A percentile compares a stretch with the other conserved stretches of the same genome.
Conservation (phyloP, 2,888 invertebrate species). For the Helleia helle region DNA sequence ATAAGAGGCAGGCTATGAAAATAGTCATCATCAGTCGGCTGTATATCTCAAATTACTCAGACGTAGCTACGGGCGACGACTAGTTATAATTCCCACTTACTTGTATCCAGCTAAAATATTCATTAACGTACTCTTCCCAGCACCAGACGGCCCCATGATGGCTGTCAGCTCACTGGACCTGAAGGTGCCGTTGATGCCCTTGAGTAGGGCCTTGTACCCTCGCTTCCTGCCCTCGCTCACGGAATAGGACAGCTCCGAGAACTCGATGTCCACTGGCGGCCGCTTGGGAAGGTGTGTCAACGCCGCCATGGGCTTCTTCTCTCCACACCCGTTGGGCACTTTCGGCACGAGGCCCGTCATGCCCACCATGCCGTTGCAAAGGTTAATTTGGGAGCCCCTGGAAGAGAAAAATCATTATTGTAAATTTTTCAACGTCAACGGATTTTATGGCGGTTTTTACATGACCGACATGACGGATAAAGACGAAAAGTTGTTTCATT, state of each 20-base stretch:
- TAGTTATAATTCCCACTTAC: no score
- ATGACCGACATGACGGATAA: no score
- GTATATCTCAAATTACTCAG: no score
- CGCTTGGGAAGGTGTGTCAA: conserved; percentile 88
- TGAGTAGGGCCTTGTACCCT: conserved; percentile 89
- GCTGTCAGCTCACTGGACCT: conserved; percentile 93
- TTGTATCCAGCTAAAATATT: conserved; percentile 92
- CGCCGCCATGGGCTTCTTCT: conserved; percentile 82
- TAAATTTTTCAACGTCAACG: no score
- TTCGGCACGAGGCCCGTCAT: conserved; percentile 76
- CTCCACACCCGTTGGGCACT: conserved; percentile 81
- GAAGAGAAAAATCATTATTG: conserved; percentile 30
- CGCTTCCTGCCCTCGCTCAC: conserved; percentile 87
- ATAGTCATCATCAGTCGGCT: no score
- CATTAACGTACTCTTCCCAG: conserved; percentile 88
- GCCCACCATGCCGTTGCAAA: conserved; percentile 79
- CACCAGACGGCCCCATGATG: conserved; percentile 95
- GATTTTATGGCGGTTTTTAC: no score
- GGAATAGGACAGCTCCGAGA: conserved; percentile 89
- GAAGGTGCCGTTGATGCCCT: conserved; percentile 91
- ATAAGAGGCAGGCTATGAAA: no score
- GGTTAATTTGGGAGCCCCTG: conserved; percentile 82
- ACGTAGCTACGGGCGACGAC: no score
- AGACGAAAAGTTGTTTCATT: no score
- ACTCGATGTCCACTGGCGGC: conserved; percentile 93